Percentiles rank a stretch among this genome's conserved stretches.
phyloP scores from a whole-genome alignment of 1,140 invertebrate genomes.

The Cylas formicarius region DNA sequence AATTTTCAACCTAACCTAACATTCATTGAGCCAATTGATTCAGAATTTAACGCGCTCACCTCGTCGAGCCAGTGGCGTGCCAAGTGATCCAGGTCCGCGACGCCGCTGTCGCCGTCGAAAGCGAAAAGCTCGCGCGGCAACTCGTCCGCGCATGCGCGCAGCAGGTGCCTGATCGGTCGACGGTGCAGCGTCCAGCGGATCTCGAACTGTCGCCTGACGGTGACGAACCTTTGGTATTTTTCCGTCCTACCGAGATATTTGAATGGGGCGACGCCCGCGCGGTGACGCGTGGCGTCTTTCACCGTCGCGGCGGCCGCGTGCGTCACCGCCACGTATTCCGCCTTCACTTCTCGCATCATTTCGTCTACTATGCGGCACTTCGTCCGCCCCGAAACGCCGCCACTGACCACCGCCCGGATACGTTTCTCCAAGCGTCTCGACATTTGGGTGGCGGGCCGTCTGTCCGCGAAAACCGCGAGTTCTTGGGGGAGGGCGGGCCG shows the following conservation, averaged over 20 bases:
- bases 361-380: constrained; percentile 18
- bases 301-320: constrained; percentile 23
- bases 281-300: constrained; percentile 12
- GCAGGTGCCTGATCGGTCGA: constrained; percentile 51
- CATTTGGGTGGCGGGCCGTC: too few relatives aligned
- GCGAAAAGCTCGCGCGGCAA: constrained; percentile 42
- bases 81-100: not conserved
- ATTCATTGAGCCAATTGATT: too few relatives aligned
- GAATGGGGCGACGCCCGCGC: constrained; percentile 31
- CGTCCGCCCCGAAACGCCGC: too few relatives aligned
- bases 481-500: too few relatives aligned
- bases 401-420: too few relatives aligned
- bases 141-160: constrained; percentile 47
- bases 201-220: constrained; percentile 48
- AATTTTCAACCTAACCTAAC: too few relatives aligned
- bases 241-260: constrained; percentile 51
- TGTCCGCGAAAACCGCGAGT: too few relatives aligned
- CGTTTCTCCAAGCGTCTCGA: constrained; percentile 16
- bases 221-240: constrained; percentile 50
- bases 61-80: too few relatives aligned
- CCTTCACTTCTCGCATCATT: constrained; percentile 25
- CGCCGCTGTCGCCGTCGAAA: too few relatives aligned
- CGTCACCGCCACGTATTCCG: constrained; percentile 21
- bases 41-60: too few relatives aligned
- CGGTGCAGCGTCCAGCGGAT: constrained; percentile 51